phyloP scores from a whole-genome alignment of 2,888 invertebrate genomes.

The Meloe dianella region DNA sequence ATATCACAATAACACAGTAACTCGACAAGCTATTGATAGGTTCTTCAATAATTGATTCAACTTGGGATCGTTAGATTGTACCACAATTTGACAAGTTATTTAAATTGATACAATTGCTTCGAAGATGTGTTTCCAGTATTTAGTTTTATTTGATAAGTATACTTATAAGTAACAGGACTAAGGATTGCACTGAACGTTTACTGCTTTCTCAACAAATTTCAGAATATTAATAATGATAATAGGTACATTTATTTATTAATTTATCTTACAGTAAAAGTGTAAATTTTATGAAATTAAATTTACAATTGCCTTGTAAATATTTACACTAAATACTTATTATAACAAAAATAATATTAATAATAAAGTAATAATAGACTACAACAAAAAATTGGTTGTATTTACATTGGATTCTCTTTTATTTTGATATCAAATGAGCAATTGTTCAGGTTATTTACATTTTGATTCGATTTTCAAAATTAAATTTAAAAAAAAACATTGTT shows the following conservation, averaged over 20 bases:
- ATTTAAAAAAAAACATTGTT: constrained; percentile 18
- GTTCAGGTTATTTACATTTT: constrained; percentile 51
- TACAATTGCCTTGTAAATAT: not conserved
- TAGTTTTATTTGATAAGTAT: too few species aligned
- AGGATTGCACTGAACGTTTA: not conserved
- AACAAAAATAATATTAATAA: not conserved
- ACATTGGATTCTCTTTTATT: not conserved
- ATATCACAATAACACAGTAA: too few species aligned
- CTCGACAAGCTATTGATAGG: too few species aligned
- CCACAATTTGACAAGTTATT: too few species aligned
- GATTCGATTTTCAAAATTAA: constrained; percentile 30
- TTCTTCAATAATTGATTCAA: too few species aligned
- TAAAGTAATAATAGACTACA: not conserved
- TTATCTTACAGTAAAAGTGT: constrained; percentile 4
- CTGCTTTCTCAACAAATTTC: not conserved
- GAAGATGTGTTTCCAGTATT: too few species aligned
- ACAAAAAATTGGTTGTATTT: constrained; percentile 2
- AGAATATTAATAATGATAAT: not conserved
- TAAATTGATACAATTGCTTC: too few species aligned
- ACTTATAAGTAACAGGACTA: too few species aligned
- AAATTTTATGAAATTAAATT: not conserved
- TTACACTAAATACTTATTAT: not conserved
- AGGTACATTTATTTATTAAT: too few species aligned
- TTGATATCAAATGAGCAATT: constrained; percentile 46
- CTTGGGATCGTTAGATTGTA: too few species aligned